Percentiles rank a stretch among this genome's conserved stretches.
phyloP scores from a whole-genome alignment of 2,113 vertebrate species.

The Arothron firmamentum region DNA sequence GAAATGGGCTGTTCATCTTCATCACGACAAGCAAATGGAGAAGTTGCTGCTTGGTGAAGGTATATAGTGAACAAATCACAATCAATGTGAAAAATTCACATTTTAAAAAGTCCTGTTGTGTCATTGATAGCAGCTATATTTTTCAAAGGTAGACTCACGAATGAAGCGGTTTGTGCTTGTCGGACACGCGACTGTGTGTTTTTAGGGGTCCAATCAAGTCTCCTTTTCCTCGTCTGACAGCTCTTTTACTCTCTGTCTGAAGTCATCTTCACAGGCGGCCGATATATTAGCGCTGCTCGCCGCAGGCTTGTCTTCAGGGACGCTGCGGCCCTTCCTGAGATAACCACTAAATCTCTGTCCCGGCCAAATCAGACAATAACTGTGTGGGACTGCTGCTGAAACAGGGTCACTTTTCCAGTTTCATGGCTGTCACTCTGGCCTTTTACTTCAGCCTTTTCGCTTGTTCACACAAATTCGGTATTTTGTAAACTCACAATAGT shows the following conservation, averaged over 20 bases:
- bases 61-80: too few relatives aligned
- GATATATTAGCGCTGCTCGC: conserved; percentile 65
- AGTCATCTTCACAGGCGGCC: conserved; percentile 54
- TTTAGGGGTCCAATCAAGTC: conserved; percentile 64
- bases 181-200: conserved; percentile 64
- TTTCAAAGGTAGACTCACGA: too few relatives aligned
- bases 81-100: background rate
- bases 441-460: too few relatives aligned
- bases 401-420: too few relatives aligned
- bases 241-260: conserved; percentile 64
- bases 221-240: conserved; percentile 67
- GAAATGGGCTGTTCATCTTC: conserved; percentile 14
- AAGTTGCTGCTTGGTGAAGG: conserved; percentile 13
- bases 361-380: conserved; percentile 22
- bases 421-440: too few relatives aligned
- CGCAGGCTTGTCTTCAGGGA: conserved; percentile 51
- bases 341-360: conserved; percentile 45
- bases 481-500: too few relatives aligned
- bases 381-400: too few relatives aligned
- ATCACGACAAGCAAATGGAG: conserved; percentile 36
- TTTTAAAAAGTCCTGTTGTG: background rate
- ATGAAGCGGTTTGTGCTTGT: conserved; percentile 2
- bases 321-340: conserved; percentile 35
- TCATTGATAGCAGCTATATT: too few relatives aligned
- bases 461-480: too few relatives aligned